Conservation (phyloP, 2,113 vertebrate genomes). For the Lates calcarifer region DNA sequence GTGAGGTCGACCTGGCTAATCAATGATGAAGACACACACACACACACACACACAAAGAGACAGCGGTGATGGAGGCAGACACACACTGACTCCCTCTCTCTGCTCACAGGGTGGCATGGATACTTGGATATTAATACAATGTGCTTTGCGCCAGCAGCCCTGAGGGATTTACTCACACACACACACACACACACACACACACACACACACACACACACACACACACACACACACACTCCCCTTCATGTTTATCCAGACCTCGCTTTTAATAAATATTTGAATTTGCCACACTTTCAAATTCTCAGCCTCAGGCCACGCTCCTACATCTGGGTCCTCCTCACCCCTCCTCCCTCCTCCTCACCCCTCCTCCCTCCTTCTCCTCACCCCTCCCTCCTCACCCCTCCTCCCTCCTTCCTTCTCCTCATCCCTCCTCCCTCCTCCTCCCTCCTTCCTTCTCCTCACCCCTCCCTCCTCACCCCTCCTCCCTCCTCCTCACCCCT, state of each 20-base stretch:
- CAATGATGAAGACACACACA: too few species aligned
- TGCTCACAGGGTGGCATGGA: slow-evolving; percentile 72
- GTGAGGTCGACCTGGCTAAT: too few species aligned
- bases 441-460: neutral
- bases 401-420: neutral
- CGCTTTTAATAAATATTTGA: slow-evolving; percentile 88
- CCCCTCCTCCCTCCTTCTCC: slow-evolving; percentile 7
- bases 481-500: slow-evolving; percentile 16
- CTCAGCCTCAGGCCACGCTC: slow-evolving; percentile 77
- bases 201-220: slow-evolving; percentile 67
- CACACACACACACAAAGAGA: neutral
- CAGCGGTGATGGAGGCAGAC: neutral
- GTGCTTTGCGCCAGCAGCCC: slow-evolving; percentile 77
- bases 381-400: neutral
- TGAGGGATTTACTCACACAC: slow-evolving; percentile 62
- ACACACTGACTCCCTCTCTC: slow-evolving; percentile 46
- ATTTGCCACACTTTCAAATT: slow-evolving; percentile 86
- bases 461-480: too few species aligned
- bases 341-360: slow-evolving; percentile 1
- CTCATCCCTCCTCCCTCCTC: too few species aligned
- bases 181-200: slow-evolving; percentile 51
- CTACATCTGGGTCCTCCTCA: slow-evolving; percentile 79
- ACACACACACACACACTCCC: slow-evolving; percentile 66
- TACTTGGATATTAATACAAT: slow-evolving; percentile 81
- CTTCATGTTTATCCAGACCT: slow-evolving; percentile 85